Evolutionary conservation across 1,140 invertebrate genomes (phyloP).

Genomic region (Diprion similis): DNA sequence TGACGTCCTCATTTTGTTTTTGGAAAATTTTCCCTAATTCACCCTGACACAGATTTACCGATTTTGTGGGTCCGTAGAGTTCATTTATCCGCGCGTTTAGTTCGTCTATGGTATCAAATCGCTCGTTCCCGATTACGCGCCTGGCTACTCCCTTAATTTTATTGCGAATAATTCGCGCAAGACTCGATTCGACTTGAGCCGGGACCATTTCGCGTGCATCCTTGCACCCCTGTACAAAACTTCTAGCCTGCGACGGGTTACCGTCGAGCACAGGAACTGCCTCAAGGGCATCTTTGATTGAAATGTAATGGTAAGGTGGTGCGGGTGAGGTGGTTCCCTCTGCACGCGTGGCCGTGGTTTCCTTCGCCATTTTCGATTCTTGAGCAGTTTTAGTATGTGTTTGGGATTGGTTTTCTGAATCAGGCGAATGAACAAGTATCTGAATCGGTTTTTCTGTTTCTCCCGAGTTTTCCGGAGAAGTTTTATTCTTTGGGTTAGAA

Average conservation of each 20-base stretch:
- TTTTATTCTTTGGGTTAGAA: too few species aligned
- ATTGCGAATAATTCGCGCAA: slow-evolving; percentile 21
- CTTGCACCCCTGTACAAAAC: slow-evolving; percentile 24
- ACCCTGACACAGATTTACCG: slow-evolving; percentile 17
- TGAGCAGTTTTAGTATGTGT: too few species aligned
- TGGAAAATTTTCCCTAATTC: slow-evolving; percentile 24
- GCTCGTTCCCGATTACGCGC: slow-evolving; percentile 10
- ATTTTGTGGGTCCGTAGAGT: slow-evolving; percentile 14
- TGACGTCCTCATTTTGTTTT: slow-evolving; percentile 20
- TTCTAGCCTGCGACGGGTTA: slow-evolving; percentile 10
- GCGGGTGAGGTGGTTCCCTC: too few species aligned
- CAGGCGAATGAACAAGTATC: too few species aligned
- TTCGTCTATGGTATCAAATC: slow-evolving; percentile 12
- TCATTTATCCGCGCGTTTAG: slow-evolving; percentile 19
- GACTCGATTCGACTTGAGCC: slow-evolving; percentile 6
- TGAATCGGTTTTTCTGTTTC: too few species aligned
- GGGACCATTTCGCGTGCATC: slow-evolving; percentile 22
- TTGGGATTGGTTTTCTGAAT: too few species aligned
- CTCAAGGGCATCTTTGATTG: slow-evolving; percentile 22
- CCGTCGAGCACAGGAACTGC: slow-evolving; percentile 21
- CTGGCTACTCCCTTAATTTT: slow-evolving; percentile 21
- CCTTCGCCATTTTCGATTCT: too few species aligned
- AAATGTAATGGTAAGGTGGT: not conserved
- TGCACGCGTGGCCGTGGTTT: too few species aligned
- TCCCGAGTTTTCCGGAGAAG: too few species aligned